Evolutionary conservation across 2,888 invertebrate species (phyloP).

Genomic region (Chrysomela aeneicollis): DNA sequence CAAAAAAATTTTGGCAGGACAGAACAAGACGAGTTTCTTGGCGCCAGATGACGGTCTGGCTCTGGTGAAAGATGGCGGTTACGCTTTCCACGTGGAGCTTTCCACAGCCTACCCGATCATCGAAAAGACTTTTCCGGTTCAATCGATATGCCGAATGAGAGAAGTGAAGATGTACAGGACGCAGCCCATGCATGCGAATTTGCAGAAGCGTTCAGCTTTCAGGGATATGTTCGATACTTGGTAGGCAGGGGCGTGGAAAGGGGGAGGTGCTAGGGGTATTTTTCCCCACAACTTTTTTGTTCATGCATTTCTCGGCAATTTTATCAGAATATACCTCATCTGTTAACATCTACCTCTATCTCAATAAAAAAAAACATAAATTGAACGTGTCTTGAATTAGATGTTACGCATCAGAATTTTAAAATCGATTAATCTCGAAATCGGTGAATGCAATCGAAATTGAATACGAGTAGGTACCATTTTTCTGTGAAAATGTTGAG

Average conservation of each 20-base stretch:
- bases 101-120: slow-evolving; percentile 56
- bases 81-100: slow-evolving; percentile 57
- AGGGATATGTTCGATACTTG: slow-evolving; percentile 54
- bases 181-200: slow-evolving; percentile 48
- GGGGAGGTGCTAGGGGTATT: no score
- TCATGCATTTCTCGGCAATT: no score
- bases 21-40: slow-evolving; percentile 47
- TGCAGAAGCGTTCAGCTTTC: slow-evolving; percentile 55
- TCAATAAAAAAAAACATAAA: no score
- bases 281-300: no score
- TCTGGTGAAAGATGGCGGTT: slow-evolving; percentile 51
- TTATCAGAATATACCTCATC: no score
- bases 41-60: slow-evolving; percentile 48
- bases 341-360: no score
- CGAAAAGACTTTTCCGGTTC: slow-evolving; percentile 49
- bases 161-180: slow-evolving; percentile 53
- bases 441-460: no score
- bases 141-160: slow-evolving; percentile 54
- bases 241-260: slow-evolving; percentile 47
- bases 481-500: no score
- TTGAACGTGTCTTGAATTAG: no score
- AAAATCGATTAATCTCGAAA: no score
- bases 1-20: slow-evolving; percentile 63
- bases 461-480: no score
- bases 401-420: no score